Evolutionary conservation across 2,797 vertebrate genomes (phyloP).

Genomic region (Phalloptychus januarius): DNA sequence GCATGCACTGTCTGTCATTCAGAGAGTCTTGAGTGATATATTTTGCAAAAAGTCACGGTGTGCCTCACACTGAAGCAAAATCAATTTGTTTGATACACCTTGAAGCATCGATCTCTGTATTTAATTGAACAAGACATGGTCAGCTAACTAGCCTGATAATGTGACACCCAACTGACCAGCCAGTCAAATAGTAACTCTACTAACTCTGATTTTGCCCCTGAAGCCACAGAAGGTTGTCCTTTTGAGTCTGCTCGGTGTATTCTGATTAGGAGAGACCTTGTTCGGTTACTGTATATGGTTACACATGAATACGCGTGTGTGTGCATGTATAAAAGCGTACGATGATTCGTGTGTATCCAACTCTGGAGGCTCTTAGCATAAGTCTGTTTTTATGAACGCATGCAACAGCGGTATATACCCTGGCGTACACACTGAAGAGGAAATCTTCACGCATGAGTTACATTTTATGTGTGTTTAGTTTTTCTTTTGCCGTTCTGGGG

Average conservation of each 20-base stretch:
- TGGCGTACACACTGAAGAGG: constrained; percentile 38
- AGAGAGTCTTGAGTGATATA: background rate
- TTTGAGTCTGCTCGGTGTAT: constrained; percentile 50
- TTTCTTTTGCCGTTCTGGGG: constrained; percentile 44
- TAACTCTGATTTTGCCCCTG: constrained; percentile 21
- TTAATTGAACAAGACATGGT: constrained; percentile 14
- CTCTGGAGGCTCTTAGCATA: constrained; percentile 26
- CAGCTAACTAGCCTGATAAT: constrained; percentile 41
- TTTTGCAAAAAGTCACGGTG: constrained; percentile 23
- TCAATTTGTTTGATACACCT: constrained; percentile 26
- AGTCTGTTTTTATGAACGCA: constrained; percentile 25
- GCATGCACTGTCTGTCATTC: constrained; percentile 12
- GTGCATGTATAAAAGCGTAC: constrained; percentile 39
- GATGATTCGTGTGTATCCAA: constrained; percentile 27
- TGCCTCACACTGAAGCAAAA: constrained; percentile 12
- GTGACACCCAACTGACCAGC: constrained; percentile 35
- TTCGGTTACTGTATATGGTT: constrained; percentile 10
- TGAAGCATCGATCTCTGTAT: constrained; percentile 9
- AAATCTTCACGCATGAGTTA: constrained; percentile 52
- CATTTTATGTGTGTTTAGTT: constrained; percentile 43
- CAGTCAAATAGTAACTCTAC: constrained; percentile 14
- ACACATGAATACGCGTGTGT: constrained; percentile 19
- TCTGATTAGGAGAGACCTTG: constrained; percentile 53
- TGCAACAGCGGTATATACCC: constrained; percentile 2
- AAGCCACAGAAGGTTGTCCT: constrained; percentile 31